Base-by-base conservation (phyloP, 2,888 invertebrate genomes). In the Megaustenia siamemsis region DNA sequence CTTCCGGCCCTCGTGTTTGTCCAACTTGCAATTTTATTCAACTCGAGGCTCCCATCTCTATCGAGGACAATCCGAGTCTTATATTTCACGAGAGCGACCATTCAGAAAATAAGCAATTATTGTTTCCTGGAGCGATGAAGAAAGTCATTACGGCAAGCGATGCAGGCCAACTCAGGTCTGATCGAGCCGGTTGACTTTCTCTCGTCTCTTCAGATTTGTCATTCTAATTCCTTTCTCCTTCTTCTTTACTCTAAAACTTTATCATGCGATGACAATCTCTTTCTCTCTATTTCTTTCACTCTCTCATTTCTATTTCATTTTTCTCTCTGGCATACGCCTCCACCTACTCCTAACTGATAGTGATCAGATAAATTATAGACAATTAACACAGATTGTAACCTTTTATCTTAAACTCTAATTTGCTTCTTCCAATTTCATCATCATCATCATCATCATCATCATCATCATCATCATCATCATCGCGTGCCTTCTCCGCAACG, bases 31-130 rank as follows among this genome's bases (percentile, higher is more conserved):
- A 71, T 73, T 35, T 73, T 45, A 32, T 28, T 32, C 32, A 32
- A 12, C 49, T 49, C 49, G 1, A 32, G 49, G 5, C 18, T 21
- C 12, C 5, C 73, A 21, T 66, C 45, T 53, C 78, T 28, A 45
- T 73, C 49, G 18, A 32, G 49, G 49, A 49, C 45, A 45, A 73
- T 73, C 45, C 35, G 12, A 40, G 73, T 10, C 77, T 83, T 68
- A 77, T 83, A 75, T 68, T 68, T 83, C 83, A 83, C 83, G 6
- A 66, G 45, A n/a, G 76, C 77, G 73, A 43, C 77, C 77, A 77
- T 5, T 77, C 83, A 83, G 83, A 83, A 83, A 83, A 83, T 83
- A 45, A 83, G 83, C 77, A 76, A 83, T 83, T 69, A 38, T 38
- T 56, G 49, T 6, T 53, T 68, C 77, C 66, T 76, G 83, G 28